Evolutionary conservation across 2,888 invertebrate species (phyloP), one percentile per base, ranked within the genome.

Genomic region (Furcula furcula): DNA sequence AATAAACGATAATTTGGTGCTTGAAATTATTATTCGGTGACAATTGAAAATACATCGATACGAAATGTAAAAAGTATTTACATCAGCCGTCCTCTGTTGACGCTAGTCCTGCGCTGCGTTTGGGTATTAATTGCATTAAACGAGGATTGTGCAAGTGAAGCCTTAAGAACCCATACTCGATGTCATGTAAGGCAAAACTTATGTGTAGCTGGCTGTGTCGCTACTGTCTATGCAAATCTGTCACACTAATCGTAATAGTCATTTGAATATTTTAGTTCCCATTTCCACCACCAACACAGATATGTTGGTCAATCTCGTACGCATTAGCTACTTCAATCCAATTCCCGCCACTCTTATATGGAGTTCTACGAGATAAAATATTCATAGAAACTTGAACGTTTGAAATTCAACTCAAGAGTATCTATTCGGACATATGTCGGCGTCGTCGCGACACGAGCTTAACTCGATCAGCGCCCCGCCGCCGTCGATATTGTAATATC

Each of bases 1-100:
- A 71, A 70, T 68, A 63, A 74, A 73, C 62, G 69, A 73, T 74
- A 65, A 64, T 58, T 57, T 68, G 67, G 82, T 85, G 85, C 85
- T 72, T 61, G 51, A 77, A 69, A 73, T 68, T 66, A 67, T 64
- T 72, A 71, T 63, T 74, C 70, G 57, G 81, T 85, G 85, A 81
- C 68, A 73, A 63, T 69, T 77, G 62, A 73, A 78, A 74, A 80
- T 70, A 83, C 76, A 75, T 76, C 70, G 64, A 80, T 68, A 72
- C 65, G 55, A 76, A 79, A 79, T 81, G 76, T 76, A 79, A 83
- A 80, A 78, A 81, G n/a, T 84, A 83, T 84, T 76, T 80, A 85
- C 83, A 84, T 50, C 57, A 46, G 54, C 55, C 60, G 38, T 53
- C 48, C 36, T 30, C 34, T 32, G 38, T 40, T 35, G 29, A n/a